These are phyloP conservation scores for Odocoileus hemionus DNA, from an alignment of 2,113 vertebrate species.

Conservation along the genomic window DNA sequence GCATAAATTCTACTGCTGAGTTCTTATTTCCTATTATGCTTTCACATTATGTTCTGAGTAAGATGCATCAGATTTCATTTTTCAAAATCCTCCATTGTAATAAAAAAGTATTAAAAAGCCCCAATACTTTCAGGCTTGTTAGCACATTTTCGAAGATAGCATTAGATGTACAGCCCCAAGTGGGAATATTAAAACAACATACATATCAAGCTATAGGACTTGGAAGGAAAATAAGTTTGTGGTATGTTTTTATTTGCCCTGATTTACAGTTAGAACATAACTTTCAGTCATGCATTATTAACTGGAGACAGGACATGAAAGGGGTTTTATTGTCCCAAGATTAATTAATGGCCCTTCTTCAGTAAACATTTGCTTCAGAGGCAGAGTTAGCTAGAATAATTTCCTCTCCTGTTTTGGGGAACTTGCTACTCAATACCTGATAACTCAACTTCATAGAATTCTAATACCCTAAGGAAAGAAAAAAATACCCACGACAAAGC, in stretches of 20 bases:
- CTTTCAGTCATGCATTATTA: conserved; percentile 55
- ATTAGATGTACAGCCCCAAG: conserved; percentile 37
- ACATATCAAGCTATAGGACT: conserved; percentile 36
- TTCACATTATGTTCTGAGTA: conserved; percentile 39
- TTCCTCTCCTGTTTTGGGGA: not conserved
- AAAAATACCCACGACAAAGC: not conserved
- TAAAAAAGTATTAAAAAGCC: conserved; percentile 33
- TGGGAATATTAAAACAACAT: conserved; percentile 61
- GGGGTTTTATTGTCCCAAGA: not conserved
- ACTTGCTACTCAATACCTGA: not conserved
- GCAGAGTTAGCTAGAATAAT: not conserved
- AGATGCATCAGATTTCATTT: conserved; percentile 50
- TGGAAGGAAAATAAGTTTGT: conserved; percentile 43
- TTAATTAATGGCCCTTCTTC: conserved; percentile 51
- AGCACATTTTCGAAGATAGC: conserved; percentile 60
- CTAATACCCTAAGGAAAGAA: not conserved
- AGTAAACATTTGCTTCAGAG: conserved; percentile 47
- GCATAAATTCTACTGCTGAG: not conserved
- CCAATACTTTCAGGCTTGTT: conserved; percentile 47
- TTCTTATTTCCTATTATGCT: conserved; percentile 37
- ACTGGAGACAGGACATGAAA: conserved; percentile 22
- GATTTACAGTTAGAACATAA: conserved; percentile 49
- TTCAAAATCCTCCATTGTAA: conserved; percentile 26
- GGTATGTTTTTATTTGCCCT: conserved; percentile 31
- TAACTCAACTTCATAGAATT: conserved; percentile 15